A percentile compares a stretch with the other conserved stretches of the same genome.
Evolutionary conservation across 2,797 vertebrate genomes (phyloP).

Genomic region (Pygocentrus nattereri): DNA sequence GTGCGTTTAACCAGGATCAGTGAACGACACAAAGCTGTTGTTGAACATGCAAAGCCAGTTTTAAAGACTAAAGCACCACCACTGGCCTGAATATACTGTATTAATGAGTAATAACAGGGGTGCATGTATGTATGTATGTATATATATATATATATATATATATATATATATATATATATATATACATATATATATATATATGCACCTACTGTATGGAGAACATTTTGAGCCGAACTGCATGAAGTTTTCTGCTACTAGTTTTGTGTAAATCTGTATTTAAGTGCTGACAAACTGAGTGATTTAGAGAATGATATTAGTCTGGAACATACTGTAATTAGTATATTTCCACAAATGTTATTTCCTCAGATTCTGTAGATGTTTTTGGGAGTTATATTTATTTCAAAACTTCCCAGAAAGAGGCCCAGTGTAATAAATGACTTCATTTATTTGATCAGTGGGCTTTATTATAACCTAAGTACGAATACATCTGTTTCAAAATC

Average conservation of each 20-base stretch:
- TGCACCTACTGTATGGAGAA: not conserved
- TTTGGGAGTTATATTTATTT: too few relatives aligned
- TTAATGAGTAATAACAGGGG: not conserved
- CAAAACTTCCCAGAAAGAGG: not conserved
- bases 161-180: too few relatives aligned
- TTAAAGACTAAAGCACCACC: not conserved
- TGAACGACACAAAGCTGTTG: not conserved
- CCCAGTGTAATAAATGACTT: not conserved
- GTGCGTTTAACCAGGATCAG: not conserved
- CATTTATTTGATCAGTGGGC: not conserved
- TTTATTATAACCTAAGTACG: not conserved
- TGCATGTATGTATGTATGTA: not conserved
- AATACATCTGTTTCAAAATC: too few relatives aligned
- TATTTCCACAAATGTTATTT: too few relatives aligned
- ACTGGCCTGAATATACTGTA: not conserved
- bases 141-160: too few relatives aligned
- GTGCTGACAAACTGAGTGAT: not conserved
- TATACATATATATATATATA: too few relatives aligned
- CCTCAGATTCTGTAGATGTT: too few relatives aligned
- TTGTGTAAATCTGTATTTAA: not conserved
- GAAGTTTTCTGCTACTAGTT: slow-evolving; percentile 20
- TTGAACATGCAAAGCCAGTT: not conserved
- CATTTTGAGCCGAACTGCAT: slow-evolving; percentile 32
- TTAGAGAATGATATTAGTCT: not conserved
- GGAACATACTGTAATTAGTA: not conserved